A percentile compares a stretch with the other conserved stretches of the same genome.
Conservation (phyloP, 1,140 invertebrate genomes). For the Triops longicaudatus region DNA sequence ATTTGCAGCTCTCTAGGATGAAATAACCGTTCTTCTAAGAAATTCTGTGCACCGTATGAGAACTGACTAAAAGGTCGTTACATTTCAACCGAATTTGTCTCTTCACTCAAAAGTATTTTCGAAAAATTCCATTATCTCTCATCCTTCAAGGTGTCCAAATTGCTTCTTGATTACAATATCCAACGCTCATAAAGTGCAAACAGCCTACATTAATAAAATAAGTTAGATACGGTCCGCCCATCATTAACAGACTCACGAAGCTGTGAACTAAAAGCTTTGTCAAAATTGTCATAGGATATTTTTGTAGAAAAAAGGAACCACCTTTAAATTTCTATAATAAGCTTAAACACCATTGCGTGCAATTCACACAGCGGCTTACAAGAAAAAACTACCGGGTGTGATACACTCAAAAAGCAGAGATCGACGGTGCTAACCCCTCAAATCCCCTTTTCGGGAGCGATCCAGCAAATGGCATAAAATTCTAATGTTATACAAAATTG, state of each 20-base stretch:
- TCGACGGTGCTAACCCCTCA: background rate
- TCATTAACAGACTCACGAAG: background rate
- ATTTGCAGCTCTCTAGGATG: background rate
- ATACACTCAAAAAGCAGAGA: background rate
- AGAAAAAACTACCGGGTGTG: background rate
- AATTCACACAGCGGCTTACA: background rate
- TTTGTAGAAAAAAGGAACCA: background rate
- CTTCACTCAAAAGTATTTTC: no score
- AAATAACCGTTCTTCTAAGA: background rate
- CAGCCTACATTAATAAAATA: background rate
- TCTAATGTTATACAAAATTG: background rate
- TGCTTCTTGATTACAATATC: background rate
- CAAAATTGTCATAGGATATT: background rate
- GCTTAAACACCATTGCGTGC: background rate
- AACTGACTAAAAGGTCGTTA: background rate
- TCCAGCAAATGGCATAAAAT: background rate
- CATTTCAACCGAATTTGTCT: background rate
- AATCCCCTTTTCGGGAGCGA: background rate
- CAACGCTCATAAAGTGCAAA: background rate
- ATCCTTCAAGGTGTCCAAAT: no score
- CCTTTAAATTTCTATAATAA: background rate
- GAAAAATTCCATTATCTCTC: no score
- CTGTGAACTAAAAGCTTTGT: background rate
- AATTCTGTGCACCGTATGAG: background rate
- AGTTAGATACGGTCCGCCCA: constrained; percentile 1